phyloP scores from a whole-genome alignment of 2,888 invertebrate species.

The Acleris laterana region DNA sequence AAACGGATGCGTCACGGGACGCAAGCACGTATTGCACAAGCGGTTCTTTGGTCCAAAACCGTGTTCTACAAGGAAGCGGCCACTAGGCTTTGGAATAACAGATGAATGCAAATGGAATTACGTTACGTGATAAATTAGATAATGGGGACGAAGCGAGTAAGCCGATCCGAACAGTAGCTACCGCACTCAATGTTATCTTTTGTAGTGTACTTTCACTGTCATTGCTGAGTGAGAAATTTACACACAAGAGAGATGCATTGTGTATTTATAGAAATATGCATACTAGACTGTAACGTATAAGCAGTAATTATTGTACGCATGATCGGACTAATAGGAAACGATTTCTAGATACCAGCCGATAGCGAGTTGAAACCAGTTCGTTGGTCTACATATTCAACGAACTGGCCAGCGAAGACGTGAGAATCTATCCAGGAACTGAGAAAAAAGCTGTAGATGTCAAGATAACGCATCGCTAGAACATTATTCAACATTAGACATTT shows the following conservation, averaged over 20 bases:
- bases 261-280: background rate
- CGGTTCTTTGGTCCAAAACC: conserved; percentile 46
- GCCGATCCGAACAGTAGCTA: conserved; percentile 50
- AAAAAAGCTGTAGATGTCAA: conserved; percentile 55
- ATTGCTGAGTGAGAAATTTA: conserved; percentile 37
- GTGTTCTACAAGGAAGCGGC: conserved; percentile 55
- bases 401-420: conserved; percentile 75
- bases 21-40: conserved; percentile 61
- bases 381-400: conserved; percentile 79
- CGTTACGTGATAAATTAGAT: conserved; percentile 68
- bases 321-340: conserved; percentile 80
- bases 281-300: conserved; percentile 41
- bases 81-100: conserved; percentile 58
- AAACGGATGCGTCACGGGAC: conserved; percentile 56
- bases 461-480: conserved; percentile 37
- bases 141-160: conserved; percentile 53
- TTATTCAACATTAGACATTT: background rate
- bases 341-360: conserved; percentile 75
- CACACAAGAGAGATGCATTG: conserved; percentile 32
- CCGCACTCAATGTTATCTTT: conserved; percentile 52
- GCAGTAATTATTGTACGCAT: conserved; percentile 70
- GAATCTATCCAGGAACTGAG: conserved; percentile 73
- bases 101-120: conserved; percentile 59
- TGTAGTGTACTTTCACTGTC: conserved; percentile 59
- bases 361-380: conserved; percentile 78